Evolutionary conservation across 1,140 invertebrate species (phyloP).

Genomic region (Elymnias hypermnestra): DNA sequence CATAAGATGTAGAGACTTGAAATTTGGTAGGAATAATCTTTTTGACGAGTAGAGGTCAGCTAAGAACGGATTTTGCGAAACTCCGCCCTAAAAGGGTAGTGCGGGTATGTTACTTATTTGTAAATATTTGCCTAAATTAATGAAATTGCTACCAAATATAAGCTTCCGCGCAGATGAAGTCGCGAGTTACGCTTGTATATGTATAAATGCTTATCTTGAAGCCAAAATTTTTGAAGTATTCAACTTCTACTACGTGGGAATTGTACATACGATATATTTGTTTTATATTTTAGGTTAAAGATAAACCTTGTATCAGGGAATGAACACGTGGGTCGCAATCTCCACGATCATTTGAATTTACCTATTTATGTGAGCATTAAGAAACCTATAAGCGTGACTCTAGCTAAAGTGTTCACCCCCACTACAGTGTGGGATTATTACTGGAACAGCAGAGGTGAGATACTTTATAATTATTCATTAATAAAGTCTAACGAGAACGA

Average conservation of each 20-base stretch:
- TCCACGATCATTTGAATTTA: slow-evolving; percentile 85
- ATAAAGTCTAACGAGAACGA: too few species aligned
- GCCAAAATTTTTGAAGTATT: slow-evolving; percentile 1
- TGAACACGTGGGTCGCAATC: slow-evolving; percentile 78
- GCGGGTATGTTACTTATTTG: too few species aligned
- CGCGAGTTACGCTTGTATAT: too few species aligned
- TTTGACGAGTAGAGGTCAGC: too few species aligned
- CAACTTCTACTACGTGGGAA: neutral
- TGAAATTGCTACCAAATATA: too few species aligned
- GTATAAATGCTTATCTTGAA: neutral
- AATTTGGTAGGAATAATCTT: too few species aligned
- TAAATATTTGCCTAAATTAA: too few species aligned
- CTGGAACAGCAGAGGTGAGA: slow-evolving; percentile 77
- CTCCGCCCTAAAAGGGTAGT: too few species aligned
- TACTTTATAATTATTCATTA: neutral
- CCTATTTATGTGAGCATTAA: slow-evolving; percentile 82
- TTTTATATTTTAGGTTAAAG: slow-evolving; percentile 34
- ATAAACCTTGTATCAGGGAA: slow-evolving; percentile 75
- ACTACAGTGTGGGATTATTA: slow-evolving; percentile 79
- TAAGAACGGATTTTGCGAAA: too few species aligned
- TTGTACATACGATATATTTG: neutral
- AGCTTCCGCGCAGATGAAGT: too few species aligned
- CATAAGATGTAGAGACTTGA: too few species aligned
- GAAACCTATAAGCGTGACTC: slow-evolving; percentile 78
- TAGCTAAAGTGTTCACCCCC: slow-evolving; percentile 78